These are phyloP conservation scores for Brotula barbata DNA, from an alignment of 2,797 vertebrate species.

Conservation along the genomic window DNA sequence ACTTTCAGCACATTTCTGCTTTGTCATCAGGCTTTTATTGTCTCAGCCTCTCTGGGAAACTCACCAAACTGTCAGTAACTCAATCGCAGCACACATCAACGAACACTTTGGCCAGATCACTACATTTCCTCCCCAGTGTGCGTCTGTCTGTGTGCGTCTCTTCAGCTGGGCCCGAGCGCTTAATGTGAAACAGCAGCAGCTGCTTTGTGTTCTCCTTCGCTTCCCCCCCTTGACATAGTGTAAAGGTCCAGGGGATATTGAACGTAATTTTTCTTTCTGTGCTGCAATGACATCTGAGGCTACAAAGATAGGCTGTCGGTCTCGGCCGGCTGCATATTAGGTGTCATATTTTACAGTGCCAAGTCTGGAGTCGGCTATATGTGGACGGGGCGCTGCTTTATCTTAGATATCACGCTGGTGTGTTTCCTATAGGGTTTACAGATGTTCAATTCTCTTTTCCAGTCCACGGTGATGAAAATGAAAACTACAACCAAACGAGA, in stretches of 20 bases:
- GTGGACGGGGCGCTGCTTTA: constrained; percentile 26
- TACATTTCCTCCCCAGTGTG: constrained; percentile 52
- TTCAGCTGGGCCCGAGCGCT: constrained; percentile 25
- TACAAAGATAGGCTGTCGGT: constrained; percentile 38
- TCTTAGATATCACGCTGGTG: constrained; percentile 18
- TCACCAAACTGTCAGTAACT: constrained; percentile 56
- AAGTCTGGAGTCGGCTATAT: constrained; percentile 32
- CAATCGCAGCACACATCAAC: constrained; percentile 49
- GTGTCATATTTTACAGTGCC: constrained; percentile 48
- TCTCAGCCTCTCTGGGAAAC: constrained; percentile 48
- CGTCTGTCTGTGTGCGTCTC: constrained; percentile 43
- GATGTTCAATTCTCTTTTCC: not conserved
- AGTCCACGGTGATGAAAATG: not conserved
- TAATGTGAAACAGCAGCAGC: constrained; percentile 68
- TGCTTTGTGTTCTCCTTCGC: constrained; percentile 43
- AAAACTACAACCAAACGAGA: not conserved
- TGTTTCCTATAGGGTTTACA: not conserved
- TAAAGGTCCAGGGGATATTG: constrained; percentile 36
- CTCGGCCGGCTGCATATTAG: constrained; percentile 30
- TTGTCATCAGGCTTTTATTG: constrained; percentile 42
- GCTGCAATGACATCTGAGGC: constrained; percentile 41
- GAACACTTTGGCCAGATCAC: constrained; percentile 25
- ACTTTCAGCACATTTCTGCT: constrained; percentile 13
- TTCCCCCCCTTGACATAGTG: constrained; percentile 29
- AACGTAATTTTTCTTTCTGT: constrained; percentile 35